Evolutionary conservation across 2,888 invertebrate genomes (phyloP).

Genomic region (Aleiodes alternator): DNA sequence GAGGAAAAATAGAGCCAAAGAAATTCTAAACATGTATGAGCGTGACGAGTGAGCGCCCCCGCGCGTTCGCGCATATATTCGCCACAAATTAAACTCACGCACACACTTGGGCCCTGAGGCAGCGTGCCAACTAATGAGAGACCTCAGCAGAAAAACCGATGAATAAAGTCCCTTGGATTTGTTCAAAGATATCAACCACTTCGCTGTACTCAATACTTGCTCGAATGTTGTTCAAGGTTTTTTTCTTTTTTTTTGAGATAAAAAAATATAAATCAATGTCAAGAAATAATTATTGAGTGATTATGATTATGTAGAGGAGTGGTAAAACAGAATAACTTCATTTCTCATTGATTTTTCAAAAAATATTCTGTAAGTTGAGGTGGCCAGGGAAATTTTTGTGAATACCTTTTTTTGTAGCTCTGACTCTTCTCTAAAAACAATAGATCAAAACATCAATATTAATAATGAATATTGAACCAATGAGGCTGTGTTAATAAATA

Average conservation of each 20-base stretch:
- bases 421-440: too few relatives aligned
- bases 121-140: conserved; percentile 72
- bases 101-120: conserved; percentile 65
- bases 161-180: conserved; percentile 62
- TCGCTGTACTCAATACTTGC: conserved; percentile 13
- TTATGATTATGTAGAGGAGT: too few relatives aligned
- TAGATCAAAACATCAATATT: too few relatives aligned
- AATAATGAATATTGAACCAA: too few relatives aligned
- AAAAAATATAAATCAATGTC: not conserved
- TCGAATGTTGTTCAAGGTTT: conserved; percentile 2
- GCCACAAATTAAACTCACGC: conserved; percentile 73
- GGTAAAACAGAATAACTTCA: not conserved
- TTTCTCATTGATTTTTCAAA: not conserved
- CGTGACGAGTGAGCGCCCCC: conserved; percentile 38
- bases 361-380: too few relatives aligned
- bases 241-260: not conserved
- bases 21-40: conserved; percentile 19
- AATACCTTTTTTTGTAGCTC: too few relatives aligned
- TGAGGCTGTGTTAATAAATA: too few relatives aligned
- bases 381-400: too few relatives aligned
- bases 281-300: too few relatives aligned
- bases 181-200: conserved; percentile 33
- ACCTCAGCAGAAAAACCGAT: conserved; percentile 61
- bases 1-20: conserved; percentile 26
- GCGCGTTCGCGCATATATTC: conserved; percentile 65